Evolutionary conservation across 2,797 vertebrate genomes (phyloP), one percentile per base, ranked within the genome.

Genomic region (Pteropus rufus): DNA sequence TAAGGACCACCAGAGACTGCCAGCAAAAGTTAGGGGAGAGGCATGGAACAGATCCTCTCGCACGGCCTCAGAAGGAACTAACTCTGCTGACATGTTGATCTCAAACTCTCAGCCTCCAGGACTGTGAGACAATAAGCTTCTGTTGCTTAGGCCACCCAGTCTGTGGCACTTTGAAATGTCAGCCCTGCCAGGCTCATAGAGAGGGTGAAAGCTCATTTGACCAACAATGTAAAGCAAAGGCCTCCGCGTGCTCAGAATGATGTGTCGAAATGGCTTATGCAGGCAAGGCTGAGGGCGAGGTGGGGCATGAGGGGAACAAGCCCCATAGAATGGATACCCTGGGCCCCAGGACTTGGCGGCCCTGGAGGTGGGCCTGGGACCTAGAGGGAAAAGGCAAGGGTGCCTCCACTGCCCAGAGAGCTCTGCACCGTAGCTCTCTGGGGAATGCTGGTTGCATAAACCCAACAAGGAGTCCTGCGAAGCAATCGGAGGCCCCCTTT

Each of bases 361-460:
- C 34, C 39, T 58, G 31, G 5, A 2, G 24, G 2, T 83, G 70
- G 69, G 64, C 36, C n/a, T 44, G 36, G 56, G 12, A 31, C 65
- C 69, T 58, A 21, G 16, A 52, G 16, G 62, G 44, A 76, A 64
- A 56, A 65, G 64, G 36, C 11, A 9, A 24, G 54, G 14, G 4
- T 15, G 3, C 2, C 72, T 21, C 31, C 4, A 5, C 15, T 23
- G 12, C 56, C 65, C 52, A 2, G 19, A 67, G 58, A 49, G 39
- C 60, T 46, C 54, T 52, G 16, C 4, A 4, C 0, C 0, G 6
- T 7, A 6, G 16, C 12, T 29, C 10, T 23, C 46, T 62, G 19
- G 44, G 60, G 8, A 84, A 49, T 2, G 9, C 49, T 31, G 21
- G 24, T 18, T 56, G 39, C 15, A 15, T 15, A 36, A 65, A 41